These are phyloP conservation scores for Yponomeuta plumbellus DNA, from an alignment of 2,888 invertebrate genomes.

Conservation along the genomic window DNA sequence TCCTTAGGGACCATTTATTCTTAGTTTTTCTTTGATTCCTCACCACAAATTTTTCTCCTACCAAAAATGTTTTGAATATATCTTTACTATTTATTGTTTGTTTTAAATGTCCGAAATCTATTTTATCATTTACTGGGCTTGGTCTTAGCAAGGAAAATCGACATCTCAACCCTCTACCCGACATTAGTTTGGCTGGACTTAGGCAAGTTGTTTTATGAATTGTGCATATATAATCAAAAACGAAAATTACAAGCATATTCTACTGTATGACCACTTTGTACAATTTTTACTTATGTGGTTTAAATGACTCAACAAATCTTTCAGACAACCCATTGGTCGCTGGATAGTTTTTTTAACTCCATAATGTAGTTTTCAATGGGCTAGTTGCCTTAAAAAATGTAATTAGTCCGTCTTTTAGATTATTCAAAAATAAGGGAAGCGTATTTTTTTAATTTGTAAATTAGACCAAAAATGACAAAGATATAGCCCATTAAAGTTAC, in stretches of 20 bases:
- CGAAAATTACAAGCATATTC: neutral
- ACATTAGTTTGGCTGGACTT: neutral
- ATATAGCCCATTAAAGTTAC: too few species aligned
- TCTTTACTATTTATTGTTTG: constrained; percentile 8
- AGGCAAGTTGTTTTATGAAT: neutral
- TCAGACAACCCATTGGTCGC: too few species aligned
- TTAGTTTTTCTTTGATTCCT: constrained; percentile 1
- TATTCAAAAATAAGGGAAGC: too few species aligned
- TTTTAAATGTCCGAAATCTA: neutral
- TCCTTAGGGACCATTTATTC: constrained; percentile 4
- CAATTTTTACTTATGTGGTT: too few species aligned
- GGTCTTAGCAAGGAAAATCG: neutral
- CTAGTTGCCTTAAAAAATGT: too few species aligned
- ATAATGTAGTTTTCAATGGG: too few species aligned
- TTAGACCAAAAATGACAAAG: too few species aligned
- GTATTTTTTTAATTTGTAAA: too few species aligned
- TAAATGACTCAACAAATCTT: too few species aligned
- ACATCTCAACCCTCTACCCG: neutral
- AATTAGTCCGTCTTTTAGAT: too few species aligned
- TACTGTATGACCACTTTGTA: neutral
- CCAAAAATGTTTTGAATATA: neutral
- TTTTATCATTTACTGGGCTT: neutral
- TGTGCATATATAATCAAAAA: neutral
- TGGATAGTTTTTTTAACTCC: too few species aligned
- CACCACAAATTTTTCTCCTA: constrained; percentile 6